phyloP scores from a whole-genome alignment of 2,888 invertebrate genomes.

The Alentia gelatinosa region DNA sequence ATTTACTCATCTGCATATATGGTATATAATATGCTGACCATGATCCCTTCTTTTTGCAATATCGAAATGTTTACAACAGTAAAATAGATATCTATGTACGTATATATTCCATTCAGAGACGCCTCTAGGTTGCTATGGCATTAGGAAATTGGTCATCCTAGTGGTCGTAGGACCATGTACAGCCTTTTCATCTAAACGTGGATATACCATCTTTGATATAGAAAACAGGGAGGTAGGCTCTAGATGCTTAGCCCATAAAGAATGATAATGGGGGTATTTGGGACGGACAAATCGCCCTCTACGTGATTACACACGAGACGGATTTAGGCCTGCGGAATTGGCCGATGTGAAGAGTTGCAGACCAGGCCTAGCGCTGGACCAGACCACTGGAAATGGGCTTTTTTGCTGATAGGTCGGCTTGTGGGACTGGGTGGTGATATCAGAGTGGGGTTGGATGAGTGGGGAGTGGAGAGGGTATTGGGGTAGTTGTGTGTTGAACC shows the following conservation, averaged over 20 bases:
- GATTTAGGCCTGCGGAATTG: conserved; percentile 1
- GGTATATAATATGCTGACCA: too few species aligned
- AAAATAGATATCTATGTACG: too few species aligned
- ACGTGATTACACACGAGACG: neutral
- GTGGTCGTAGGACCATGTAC: too few species aligned
- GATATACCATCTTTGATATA: neutral
- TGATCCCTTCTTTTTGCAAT: too few species aligned
- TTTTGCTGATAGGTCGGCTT: neutral
- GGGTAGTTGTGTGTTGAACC: neutral
- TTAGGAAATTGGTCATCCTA: too few species aligned
- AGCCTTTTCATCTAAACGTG: neutral
- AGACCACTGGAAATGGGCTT: neutral
- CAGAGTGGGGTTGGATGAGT: neutral
- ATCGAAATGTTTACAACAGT: too few species aligned
- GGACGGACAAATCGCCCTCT: conserved; percentile 8
- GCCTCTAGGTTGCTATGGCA: too few species aligned
- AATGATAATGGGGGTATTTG: neutral
- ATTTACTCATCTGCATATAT: too few species aligned
- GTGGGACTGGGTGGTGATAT: neutral
- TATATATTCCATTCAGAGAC: too few species aligned
- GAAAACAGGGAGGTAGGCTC: neutral
- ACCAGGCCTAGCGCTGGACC: neutral
- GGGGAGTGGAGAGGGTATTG: neutral
- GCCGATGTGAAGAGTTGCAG: conserved; percentile 20
- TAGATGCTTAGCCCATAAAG: neutral